A percentile compares a stretch with the other conserved stretches of the same genome.
These are phyloP conservation scores for Oryzias curvinotus DNA, from an alignment of 2,113 vertebrate genomes.

Conservation along the genomic window DNA sequence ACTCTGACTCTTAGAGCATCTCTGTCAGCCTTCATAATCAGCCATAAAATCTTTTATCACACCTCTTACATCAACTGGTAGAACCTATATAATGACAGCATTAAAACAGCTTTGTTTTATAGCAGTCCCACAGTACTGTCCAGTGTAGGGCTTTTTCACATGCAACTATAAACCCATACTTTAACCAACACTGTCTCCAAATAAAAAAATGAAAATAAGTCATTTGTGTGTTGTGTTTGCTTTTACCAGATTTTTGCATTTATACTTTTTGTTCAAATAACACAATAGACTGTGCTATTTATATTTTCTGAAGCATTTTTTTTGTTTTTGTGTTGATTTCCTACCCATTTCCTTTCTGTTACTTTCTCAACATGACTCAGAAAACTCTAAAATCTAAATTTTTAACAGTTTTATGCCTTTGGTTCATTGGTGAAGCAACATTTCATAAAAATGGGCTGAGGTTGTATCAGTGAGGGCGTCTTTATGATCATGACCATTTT, in stretches of 20 bases:
- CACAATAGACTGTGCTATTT: too few relatives aligned
- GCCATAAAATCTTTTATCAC: slow-evolving; percentile 62
- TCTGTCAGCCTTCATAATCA: slow-evolving; percentile 53
- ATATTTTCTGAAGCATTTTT: too few relatives aligned
- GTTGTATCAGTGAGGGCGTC: slow-evolving; percentile 28
- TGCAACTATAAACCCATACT: slow-evolving; percentile 19
- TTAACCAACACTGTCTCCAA: not conserved
- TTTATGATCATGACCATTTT: slow-evolving; percentile 24
- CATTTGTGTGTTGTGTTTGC: not conserved
- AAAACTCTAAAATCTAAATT: not conserved
- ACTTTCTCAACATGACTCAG: too few relatives aligned
- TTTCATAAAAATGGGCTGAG: slow-evolving; percentile 45
- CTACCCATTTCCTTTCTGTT: too few relatives aligned
- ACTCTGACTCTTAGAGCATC: slow-evolving; percentile 28
- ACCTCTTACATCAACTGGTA: slow-evolving; percentile 48
- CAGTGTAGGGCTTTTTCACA: slow-evolving; percentile 15
- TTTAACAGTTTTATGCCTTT: slow-evolving; percentile 19
- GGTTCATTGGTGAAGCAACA: slow-evolving; percentile 32
- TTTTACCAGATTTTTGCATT: slow-evolving; percentile 16
- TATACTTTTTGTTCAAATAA: slow-evolving; percentile 2
- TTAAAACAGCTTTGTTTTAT: slow-evolving; percentile 40
- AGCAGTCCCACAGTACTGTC: slow-evolving; percentile 18
- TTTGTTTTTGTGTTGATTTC: too few relatives aligned
- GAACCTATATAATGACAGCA: slow-evolving; percentile 40
- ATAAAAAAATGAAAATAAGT: slow-evolving; percentile 2